phyloP scores from a whole-genome alignment of 2,797 vertebrate genomes.

The Pseudomugil tenellus region DNA sequence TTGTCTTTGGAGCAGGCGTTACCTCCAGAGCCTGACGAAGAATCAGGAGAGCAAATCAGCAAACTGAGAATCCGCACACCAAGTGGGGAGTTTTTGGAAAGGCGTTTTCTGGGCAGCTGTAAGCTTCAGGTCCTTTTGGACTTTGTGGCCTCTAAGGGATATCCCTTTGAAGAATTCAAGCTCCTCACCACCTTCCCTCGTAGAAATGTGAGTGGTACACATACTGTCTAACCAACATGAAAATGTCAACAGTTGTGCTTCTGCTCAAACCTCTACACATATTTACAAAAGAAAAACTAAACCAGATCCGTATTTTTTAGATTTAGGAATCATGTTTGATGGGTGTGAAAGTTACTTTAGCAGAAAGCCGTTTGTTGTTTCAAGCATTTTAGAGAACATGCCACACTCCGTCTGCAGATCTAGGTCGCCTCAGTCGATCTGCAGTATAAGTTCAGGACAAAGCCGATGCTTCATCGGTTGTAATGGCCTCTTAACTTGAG shows the following conservation, averaged over 20 bases:
- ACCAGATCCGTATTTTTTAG: background rate
- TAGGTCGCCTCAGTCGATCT: background rate
- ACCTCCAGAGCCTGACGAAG: constrained; percentile 92
- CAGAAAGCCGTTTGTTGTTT: no score
- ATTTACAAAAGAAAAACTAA: background rate
- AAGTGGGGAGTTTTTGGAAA: constrained; percentile 95
- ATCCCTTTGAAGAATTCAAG: constrained; percentile 96
- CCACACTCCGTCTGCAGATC: no score
- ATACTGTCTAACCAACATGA: background rate
- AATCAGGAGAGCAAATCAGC: constrained; percentile 91
- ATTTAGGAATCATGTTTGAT: background rate
- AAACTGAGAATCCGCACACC: constrained; percentile 96
- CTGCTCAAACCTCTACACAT: background rate
- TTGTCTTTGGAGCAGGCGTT: constrained; percentile 95
- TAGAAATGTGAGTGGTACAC: constrained; percentile 91
- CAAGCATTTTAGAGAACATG: no score
- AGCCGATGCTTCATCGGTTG: background rate
- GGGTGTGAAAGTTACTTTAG: background rate
- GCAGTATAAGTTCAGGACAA: background rate
- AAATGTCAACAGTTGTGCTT: background rate
- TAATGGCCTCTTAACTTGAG: no score
- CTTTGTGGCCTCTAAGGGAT: constrained; percentile 98
- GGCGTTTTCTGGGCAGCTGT: constrained; percentile 94
- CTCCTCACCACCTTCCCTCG: constrained; percentile 98
- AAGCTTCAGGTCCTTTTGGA: constrained; percentile 97